Base-by-base conservation (phyloP, 2,888 invertebrate species). In the Torymus tubicola region DNA sequence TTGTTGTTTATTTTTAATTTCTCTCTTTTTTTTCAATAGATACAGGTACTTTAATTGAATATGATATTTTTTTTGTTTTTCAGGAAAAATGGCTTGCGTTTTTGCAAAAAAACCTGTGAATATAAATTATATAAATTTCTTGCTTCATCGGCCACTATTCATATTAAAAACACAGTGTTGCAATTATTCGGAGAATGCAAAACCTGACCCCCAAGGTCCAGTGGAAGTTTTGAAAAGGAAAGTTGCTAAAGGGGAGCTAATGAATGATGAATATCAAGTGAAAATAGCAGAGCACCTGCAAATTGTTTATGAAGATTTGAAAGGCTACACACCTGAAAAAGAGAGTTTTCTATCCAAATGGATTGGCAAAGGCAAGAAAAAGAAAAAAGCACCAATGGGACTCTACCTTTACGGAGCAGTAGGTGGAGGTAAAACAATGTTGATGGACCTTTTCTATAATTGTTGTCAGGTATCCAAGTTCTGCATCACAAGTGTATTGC, bases 361-460 rank as follows among this genome's bases (percentile, higher is more conserved):
- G 86, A 86, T 90, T 68, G 87, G 92, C 70, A 92, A 92, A 83
- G 91, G 92, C 50, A 86, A 86, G 68, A 86, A 86, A 81, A 88
- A 87, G 81, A 86, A 85, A 63, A 90, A 92, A 82, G 92, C 92
- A 58, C 96, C 96, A 0, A 94, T 94, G 90, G 98, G 98, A 5
- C 91, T 98, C 13, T 98, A 98, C 88, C 94, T 98, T 80, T 94
- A 96, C 91, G 98, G 98, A 77, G 95, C 97, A 88, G 97, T 97
- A 83, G 97, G 98, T 65, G 97, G 97, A 85, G 99, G 99, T 64
- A 99, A 99, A 93, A 99, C 99, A 8, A 99, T 99, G 95, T 92
- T 99, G 79, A 99, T 99, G 99, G 99, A 99, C 92, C 92, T 99
- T 87, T 99, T 99, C 92, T 97, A 96, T 92, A 94, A 97, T 86